Percentiles rank a stretch among this genome's conserved stretches.
phyloP scores from a whole-genome alignment of 2,113 vertebrate species.

The Gadus macrocephalus region DNA sequence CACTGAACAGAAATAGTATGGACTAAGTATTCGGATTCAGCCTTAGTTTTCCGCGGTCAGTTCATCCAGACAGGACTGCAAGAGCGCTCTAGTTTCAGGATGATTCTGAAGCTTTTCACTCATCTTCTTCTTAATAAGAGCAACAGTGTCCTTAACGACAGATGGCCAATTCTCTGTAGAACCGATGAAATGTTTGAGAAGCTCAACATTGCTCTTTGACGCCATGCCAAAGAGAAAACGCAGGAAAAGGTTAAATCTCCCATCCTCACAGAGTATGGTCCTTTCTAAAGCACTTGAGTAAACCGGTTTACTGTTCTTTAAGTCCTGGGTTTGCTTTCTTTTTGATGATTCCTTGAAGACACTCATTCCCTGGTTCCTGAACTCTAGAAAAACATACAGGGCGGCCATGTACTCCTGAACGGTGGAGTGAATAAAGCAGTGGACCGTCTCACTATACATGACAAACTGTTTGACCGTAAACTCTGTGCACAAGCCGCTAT shows the following conservation, averaged over 20 bases:
- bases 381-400: conserved; percentile 59
- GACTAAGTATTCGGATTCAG: no score
- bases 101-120: conserved; percentile 24
- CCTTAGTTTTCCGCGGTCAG: conserved; percentile 20
- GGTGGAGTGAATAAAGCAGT: conserved; percentile 69
- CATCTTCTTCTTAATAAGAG: conserved; percentile 53
- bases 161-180: conserved; percentile 15
- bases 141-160: conserved; percentile 15
- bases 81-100: conserved; percentile 34
- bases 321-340: conserved; percentile 20
- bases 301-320: conserved; percentile 31
- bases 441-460: conserved; percentile 46
- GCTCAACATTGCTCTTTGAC: conserved; percentile 39
- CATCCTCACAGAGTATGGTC: conserved; percentile 41
- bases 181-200: conserved; percentile 42
- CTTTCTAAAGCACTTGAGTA: conserved; percentile 57
- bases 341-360: conserved; percentile 41
- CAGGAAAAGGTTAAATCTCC: conserved; percentile 58
- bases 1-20: no score
- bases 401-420: conserved; percentile 73
- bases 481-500: conserved; percentile 59
- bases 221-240: conserved; percentile 63
- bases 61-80: conserved; percentile 60
- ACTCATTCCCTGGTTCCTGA: conserved; percentile 52
- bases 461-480: conserved; percentile 39